These are phyloP conservation scores for Corapipo altera DNA, from an alignment of 2,113 vertebrate species.

Conservation along the genomic window DNA sequence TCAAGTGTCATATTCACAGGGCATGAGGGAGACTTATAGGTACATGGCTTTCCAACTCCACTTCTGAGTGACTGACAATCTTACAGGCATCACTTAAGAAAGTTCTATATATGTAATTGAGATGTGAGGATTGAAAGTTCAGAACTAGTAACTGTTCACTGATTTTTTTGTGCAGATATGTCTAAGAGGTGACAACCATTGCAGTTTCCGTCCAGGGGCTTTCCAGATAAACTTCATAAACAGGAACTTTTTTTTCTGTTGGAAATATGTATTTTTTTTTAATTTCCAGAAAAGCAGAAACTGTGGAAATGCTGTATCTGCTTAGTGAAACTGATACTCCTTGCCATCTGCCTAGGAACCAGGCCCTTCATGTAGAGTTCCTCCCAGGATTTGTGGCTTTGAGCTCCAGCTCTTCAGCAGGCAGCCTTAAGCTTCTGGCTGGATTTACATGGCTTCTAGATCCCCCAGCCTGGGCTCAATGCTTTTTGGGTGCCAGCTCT, in stretches of 20 bases:
- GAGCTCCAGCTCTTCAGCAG: background rate
- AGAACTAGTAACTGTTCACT: background rate
- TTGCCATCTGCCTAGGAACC: background rate
- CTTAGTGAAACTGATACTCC: background rate
- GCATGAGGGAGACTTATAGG: accelerated
- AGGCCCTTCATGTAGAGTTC: background rate
- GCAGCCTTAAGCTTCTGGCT: background rate
- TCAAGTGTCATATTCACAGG: background rate
- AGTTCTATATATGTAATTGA: background rate
- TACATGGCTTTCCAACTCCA: background rate
- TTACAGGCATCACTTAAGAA: background rate
- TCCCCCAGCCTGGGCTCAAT: background rate
- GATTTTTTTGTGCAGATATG: background rate
- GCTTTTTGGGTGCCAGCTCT: background rate
- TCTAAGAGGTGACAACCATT: background rate
- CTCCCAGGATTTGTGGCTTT: background rate
- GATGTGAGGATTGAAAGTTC: background rate
- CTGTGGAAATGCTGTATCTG: background rate
- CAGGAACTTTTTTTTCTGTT: background rate
- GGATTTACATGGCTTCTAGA: background rate
- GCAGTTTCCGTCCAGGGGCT: background rate
- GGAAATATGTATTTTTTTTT: background rate
- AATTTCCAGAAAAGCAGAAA: conserved; percentile 12
- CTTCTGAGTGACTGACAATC: background rate
- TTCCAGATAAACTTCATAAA: background rate